These are phyloP conservation scores for Electrona antarctica DNA, from an alignment of 2,113 vertebrate genomes.

Conservation along the genomic window DNA sequence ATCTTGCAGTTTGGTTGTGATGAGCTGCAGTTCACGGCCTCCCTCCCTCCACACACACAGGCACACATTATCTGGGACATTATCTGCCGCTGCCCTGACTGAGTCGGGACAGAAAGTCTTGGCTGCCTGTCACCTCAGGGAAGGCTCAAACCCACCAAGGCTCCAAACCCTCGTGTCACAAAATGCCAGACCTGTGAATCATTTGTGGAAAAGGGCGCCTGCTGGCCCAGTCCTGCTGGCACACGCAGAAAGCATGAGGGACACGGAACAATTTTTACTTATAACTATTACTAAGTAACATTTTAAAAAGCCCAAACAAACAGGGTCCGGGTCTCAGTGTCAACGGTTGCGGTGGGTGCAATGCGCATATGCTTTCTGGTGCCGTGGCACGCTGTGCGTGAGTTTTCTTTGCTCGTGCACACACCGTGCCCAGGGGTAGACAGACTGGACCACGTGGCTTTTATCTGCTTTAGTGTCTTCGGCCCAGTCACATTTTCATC, in stretches of 20 bases:
- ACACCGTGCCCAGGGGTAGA: not conserved
- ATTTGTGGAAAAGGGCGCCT: slow-evolving; percentile 37
- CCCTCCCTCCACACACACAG: slow-evolving; percentile 9
- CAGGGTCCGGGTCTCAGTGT: slow-evolving; percentile 27
- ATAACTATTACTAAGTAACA: slow-evolving; percentile 18
- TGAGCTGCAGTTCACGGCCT: slow-evolving; percentile 18
- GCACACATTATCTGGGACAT: slow-evolving; percentile 40
- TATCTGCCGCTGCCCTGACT: slow-evolving; percentile 30
- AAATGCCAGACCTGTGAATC: slow-evolving; percentile 56
- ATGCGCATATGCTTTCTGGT: not conserved
- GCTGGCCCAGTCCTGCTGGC: slow-evolving; percentile 23
- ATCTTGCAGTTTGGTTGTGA: slow-evolving; percentile 29
- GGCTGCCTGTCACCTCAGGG: slow-evolving; percentile 19
- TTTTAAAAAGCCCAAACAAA: slow-evolving; percentile 40
- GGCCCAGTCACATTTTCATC: slow-evolving; percentile 43
- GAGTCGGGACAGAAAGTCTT: slow-evolving; percentile 45
- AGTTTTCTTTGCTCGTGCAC: slow-evolving; percentile 36
- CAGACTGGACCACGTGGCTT: slow-evolving; percentile 31
- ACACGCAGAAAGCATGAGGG: slow-evolving; percentile 16
- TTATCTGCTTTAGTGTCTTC: slow-evolving; percentile 46
- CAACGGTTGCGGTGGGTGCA: slow-evolving; percentile 14
- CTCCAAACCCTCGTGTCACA: slow-evolving; percentile 30
- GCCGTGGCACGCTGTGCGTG: slow-evolving; percentile 24
- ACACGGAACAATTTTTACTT: not conserved
- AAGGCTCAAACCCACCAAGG: not conserved